Evolutionary conservation across 2,113 vertebrate genomes (phyloP).

Genomic region (Zootoca vivipara): DNA sequence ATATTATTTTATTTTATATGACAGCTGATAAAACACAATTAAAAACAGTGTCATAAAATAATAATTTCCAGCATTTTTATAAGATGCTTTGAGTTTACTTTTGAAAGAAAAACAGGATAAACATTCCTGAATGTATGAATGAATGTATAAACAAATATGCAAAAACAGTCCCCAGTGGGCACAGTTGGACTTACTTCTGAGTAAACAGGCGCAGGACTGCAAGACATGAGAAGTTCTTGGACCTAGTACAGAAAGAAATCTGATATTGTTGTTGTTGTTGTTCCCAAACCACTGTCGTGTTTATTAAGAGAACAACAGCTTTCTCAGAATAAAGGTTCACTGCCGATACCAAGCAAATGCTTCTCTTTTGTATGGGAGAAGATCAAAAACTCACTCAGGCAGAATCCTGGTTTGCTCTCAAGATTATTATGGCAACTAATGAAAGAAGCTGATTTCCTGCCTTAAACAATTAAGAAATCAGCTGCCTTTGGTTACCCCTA

Average conservation of each 20-base stretch:
- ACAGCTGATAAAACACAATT: neutral
- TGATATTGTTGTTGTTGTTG: too few species aligned
- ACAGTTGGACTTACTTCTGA: neutral
- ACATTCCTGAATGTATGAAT: neutral
- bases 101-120: neutral
- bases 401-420: constrained; percentile 68
- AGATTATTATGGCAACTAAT: constrained; percentile 77
- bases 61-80: neutral
- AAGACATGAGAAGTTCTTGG: neutral
- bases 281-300: neutral
- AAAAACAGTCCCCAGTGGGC: neutral
- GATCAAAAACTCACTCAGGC: constrained; percentile 71
- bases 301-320: constrained; percentile 52
- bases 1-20: neutral
- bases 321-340: constrained; percentile 46
- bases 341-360: constrained; percentile 48
- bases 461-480: constrained; percentile 80
- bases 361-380: constrained; percentile 67
- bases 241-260: too few species aligned
- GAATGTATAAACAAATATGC: too few species aligned
- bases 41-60: neutral
- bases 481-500: constrained; percentile 83
- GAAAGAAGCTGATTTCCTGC: constrained; percentile 78
- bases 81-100: neutral
- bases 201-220: neutral